phyloP scores from a whole-genome alignment of 1,140 invertebrate genomes.

The Drosophila malerkotliana region DNA sequence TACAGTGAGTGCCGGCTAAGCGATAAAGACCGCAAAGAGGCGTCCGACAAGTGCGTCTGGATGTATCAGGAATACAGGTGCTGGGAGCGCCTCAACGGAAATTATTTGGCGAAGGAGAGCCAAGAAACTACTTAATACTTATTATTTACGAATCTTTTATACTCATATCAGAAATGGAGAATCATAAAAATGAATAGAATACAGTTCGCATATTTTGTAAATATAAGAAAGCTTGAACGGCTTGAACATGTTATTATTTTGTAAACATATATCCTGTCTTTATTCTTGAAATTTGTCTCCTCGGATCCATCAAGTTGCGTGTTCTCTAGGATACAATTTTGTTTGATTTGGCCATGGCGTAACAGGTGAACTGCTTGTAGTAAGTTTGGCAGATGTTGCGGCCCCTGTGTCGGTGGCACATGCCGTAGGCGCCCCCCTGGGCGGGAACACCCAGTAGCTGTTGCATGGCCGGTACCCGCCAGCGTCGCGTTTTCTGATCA shows the following conservation, averaged over 20 bases:
- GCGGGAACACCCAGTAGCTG: conserved; percentile 55
- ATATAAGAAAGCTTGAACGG: too few species aligned
- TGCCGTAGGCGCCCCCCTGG: conserved; percentile 12
- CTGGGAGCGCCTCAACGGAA: conserved; percentile 68
- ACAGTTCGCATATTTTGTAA: too few species aligned
- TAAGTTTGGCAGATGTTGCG: conserved; percentile 57
- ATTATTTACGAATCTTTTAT: background rate
- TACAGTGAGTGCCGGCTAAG: conserved; percentile 53
- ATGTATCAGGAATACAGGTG: conserved; percentile 80
- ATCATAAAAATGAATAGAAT: background rate
- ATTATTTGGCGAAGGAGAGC: conserved; percentile 13
- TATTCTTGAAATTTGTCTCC: too few species aligned
- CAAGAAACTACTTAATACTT: conserved; percentile 5
- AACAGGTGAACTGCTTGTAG: conserved; percentile 76
- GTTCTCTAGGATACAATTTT: background rate
- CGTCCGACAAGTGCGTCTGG: conserved; percentile 61
- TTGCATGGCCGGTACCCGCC: conserved; percentile 60
- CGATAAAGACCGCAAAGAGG: conserved; percentile 23
- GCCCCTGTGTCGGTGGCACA: conserved; percentile 39
- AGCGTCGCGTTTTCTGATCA: conserved; percentile 56
- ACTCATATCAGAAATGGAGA: background rate
- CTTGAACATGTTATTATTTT: background rate
- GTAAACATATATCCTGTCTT: background rate
- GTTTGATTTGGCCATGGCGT: conserved; percentile 38
- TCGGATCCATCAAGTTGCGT: too few species aligned